These are phyloP conservation scores for Heliothis virescens DNA, from an alignment of 1,140 invertebrate genomes.

Conservation along the genomic window DNA sequence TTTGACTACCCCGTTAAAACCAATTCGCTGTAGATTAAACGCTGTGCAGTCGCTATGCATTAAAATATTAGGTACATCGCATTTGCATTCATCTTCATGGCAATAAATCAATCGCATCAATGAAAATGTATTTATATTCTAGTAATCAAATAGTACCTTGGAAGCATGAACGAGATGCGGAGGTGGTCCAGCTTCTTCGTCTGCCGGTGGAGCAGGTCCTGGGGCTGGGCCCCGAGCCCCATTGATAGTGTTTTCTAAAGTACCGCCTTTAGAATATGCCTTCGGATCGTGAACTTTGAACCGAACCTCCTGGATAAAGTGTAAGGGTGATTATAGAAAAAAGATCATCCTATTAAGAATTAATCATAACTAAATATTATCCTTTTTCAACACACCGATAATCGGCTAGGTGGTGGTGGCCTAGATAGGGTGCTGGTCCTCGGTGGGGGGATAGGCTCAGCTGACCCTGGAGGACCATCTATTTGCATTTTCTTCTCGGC, in stretches of 20 bases:
- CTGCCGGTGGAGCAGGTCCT: conserved; percentile 80
- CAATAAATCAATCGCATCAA: conserved; percentile 1
- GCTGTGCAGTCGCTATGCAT: neutral
- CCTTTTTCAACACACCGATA: conserved; percentile 63
- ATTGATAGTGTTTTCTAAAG: conserved; percentile 95
- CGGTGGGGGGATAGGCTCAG: conserved; percentile 92
- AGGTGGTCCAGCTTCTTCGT: conserved; percentile 88
- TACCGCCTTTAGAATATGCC: conserved; percentile 95
- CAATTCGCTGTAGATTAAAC: neutral
- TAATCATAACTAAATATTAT: neutral
- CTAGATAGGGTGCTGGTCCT: conserved; percentile 74
- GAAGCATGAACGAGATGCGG: conserved; percentile 92
- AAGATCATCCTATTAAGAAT: no score
- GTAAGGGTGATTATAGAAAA: neutral
- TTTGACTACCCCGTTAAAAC: conserved; percentile 46
- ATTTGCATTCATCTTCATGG: neutral
- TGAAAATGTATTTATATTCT: neutral
- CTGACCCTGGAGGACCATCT: conserved; percentile 89
- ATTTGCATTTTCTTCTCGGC: conserved; percentile 94
- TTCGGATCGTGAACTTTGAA: conserved; percentile 97
- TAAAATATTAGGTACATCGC: conserved; percentile 7
- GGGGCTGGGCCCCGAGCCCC: conserved; percentile 87
- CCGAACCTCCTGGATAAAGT: conserved; percentile 93
- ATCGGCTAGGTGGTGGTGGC: conserved; percentile 76
- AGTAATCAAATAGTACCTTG: conserved; percentile 85